A percentile compares a stretch with the other conserved stretches of the same genome.
Evolutionary conservation across 37 sponge, comb jelly and placozoan genomes (phyloP).

Genomic region (Petrosia ficiformis): DNA sequence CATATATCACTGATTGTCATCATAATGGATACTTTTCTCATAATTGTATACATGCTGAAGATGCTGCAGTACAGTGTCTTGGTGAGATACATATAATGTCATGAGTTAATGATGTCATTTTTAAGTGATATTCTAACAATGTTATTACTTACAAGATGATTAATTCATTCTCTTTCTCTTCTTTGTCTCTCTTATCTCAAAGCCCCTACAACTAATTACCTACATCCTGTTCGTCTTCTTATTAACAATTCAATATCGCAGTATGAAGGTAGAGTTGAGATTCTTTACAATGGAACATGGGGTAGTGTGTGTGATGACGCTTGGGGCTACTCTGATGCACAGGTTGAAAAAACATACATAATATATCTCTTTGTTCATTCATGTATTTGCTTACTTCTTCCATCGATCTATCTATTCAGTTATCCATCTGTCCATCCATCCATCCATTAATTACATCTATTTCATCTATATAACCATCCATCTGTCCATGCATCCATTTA

Average conservation of each 20-base stretch:
- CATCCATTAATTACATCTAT: no score
- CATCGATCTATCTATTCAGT: no score
- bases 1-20: conserved; percentile 5
- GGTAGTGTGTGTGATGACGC: neutral
- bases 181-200: no score
- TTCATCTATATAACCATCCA: no score
- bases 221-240: conserved; percentile 6
- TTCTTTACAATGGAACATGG: conserved; percentile 2
- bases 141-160: no score
- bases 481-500: no score
- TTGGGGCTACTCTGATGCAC: conserved; percentile 8
- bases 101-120: no score
- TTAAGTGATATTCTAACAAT: no score
- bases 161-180: no score
- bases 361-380: no score
- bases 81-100: neutral
- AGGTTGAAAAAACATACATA: neutral
- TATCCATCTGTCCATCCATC: no score
- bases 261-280: conserved; percentile 4
- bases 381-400: no score
- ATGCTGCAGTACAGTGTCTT: conserved; percentile 7
- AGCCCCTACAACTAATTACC: neutral
- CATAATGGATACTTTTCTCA: neutral
- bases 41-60: conserved; percentile 7
- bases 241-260: neutral